phyloP scores from a whole-genome alignment of 2,797 vertebrate species.

The Merluccius polli region DNA sequence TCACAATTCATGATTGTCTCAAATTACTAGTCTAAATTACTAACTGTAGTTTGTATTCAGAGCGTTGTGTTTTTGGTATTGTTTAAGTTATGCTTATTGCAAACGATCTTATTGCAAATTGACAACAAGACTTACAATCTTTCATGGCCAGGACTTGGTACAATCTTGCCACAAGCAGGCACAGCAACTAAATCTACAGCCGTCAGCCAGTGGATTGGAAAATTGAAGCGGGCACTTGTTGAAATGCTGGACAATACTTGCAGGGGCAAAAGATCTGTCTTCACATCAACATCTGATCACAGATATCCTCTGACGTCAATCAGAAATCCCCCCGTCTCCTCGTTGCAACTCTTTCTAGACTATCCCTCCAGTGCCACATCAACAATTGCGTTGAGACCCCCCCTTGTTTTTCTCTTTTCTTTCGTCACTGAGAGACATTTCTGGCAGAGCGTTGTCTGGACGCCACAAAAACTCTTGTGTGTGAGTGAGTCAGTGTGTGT shows the following conservation, averaged over 20 bases:
- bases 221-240: neutral
- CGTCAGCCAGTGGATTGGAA: neutral
- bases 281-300: neutral
- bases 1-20: neutral
- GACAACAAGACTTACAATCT: too few species aligned
- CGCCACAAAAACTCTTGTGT: conserved; percentile 51
- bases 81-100: too few species aligned
- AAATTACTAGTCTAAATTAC: neutral
- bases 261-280: neutral
- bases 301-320: neutral
- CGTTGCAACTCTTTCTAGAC: neutral
- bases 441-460: conserved; percentile 64
- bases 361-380: neutral
- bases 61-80: too few species aligned
- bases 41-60: neutral
- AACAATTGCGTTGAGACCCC: conserved; percentile 13
- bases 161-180: neutral
- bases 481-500: neutral
- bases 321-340: neutral
- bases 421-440: conserved; percentile 39
- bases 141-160: too few species aligned
- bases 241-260: neutral
- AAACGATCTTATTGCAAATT: too few species aligned
- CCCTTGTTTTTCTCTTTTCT: conserved; percentile 36
- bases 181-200: neutral